Base-by-base conservation (phyloP, 1,140 invertebrate genomes). In the Drosophila guanche region DNA sequence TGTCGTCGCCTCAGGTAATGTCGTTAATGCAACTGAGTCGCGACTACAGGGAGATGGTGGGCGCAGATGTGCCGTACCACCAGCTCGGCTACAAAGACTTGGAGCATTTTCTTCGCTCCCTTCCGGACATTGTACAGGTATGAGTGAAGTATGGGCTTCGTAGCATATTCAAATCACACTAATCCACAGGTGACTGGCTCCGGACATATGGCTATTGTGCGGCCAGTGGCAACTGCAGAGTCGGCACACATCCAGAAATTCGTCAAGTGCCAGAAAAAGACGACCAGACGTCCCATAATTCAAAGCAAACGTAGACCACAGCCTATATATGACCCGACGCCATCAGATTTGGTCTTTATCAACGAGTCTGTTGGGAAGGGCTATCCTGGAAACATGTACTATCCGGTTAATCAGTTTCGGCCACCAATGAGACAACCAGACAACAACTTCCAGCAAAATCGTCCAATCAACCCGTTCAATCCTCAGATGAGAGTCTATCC, bases 121-220 rank as follows among this genome's bases (percentile, higher is more conserved):
- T 90, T n/a, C 25, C 71, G 8, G 90, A 91, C 41, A 84, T 72
- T 0, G 42, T 89, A 1, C 0, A 5, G n/a, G 90, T 91, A 73
- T 29, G 53, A 56, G 10, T 16, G 47, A 0, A 27, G 0, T 5
- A 1, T n/a, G 4, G 20, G 16, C 7, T 23, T 22, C 1, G 5
- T 54, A 40, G 8, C 12, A 3, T 14, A 56, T 6, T 41, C 8
- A 12, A 37, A 8, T 4, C 0, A 8, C 37, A 1, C 4, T 5
- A 50, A 2, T 63, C 48, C 3, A 6, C 27, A 91, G 90, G 50
- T 91, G 1, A 2, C 3, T 3, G 90, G 90, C 6, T 22, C 4
- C 23, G 90, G 90, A 4, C 55, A 54, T 0, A 72, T 40, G 29
- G 86, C 90, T 0, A 3, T 5, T 7, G 66, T 91, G 5, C 0